Conservation (phyloP, 1,140 invertebrate species). For the Thaumetopoea pityocampa region DNA sequence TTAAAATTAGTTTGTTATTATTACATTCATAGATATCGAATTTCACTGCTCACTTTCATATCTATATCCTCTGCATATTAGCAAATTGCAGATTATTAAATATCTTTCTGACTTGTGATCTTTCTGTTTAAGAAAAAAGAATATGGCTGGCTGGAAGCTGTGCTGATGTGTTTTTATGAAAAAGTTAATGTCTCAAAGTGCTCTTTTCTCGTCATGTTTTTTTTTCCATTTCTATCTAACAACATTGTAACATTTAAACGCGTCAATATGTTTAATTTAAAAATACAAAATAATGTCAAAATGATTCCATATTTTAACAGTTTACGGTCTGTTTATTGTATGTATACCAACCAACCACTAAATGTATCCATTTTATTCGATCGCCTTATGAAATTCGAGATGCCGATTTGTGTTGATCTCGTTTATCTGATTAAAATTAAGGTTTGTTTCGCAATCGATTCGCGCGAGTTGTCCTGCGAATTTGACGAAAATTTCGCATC, state of each 20-base stretch:
- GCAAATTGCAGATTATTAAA: no score
- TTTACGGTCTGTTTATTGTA: constrained; percentile 33
- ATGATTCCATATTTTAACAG: constrained; percentile 22
- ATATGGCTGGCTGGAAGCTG: no score
- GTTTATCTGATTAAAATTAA: constrained; percentile 47
- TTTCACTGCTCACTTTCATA: no score
- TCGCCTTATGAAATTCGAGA: constrained; percentile 45
- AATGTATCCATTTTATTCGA: constrained; percentile 30
- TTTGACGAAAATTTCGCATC: constrained; percentile 49
- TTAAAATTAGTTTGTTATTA: no score
- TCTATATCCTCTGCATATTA: no score
- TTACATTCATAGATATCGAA: no score
- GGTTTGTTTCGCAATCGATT: constrained; percentile 39
- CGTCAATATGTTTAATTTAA: constrained; percentile 11
- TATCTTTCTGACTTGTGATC: no score
- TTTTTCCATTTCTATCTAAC: no score
- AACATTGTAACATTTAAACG: constrained; percentile 10
- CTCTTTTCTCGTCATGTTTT: no score
- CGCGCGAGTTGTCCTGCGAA: constrained; percentile 20
- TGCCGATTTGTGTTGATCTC: constrained; percentile 21
- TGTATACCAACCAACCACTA: constrained; percentile 17
- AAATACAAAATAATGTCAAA: constrained; percentile 20
- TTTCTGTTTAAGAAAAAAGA: no score
- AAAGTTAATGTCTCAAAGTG: no score
- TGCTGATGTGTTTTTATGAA: no score